Conservation (phyloP, 2,888 invertebrate species). For the Aricia artaxerxes region DNA sequence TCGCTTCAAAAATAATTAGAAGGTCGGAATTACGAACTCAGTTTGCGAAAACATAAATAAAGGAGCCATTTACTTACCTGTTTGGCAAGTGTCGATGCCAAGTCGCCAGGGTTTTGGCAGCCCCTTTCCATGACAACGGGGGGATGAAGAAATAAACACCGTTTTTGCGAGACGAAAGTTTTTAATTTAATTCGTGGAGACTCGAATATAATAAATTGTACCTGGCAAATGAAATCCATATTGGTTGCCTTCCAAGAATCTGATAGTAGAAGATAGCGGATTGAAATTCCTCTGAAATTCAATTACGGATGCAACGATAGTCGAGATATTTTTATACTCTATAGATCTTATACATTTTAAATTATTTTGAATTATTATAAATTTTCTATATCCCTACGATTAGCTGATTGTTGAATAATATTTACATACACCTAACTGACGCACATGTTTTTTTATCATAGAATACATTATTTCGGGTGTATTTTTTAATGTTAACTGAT, state of each 20-base stretch:
- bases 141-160: constrained; percentile 20
- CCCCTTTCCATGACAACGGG: neutral
- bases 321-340: neutral
- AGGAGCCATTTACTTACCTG: constrained; percentile 15
- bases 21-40: neutral
- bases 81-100: constrained; percentile 22
- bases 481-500: too few relatives aligned
- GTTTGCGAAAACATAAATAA: constrained; percentile 1
- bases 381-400: neutral
- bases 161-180: constrained; percentile 17
- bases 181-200: constrained; percentile 21
- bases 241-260: constrained; percentile 27
- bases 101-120: constrained; percentile 7
- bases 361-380: neutral
- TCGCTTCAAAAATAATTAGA: neutral
- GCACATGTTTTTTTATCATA: too few relatives aligned
- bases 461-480: too few relatives aligned
- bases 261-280: constrained; percentile 7
- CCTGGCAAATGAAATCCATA: constrained; percentile 28
- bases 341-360: neutral
- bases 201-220: constrained; percentile 24
- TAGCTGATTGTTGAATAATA: neutral
- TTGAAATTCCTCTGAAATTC: constrained; percentile 16
- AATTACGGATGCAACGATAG: constrained; percentile 24
- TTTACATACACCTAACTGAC: neutral